phyloP scores from a whole-genome alignment of 2,797 vertebrate genomes.

The Botia almorhae region DNA sequence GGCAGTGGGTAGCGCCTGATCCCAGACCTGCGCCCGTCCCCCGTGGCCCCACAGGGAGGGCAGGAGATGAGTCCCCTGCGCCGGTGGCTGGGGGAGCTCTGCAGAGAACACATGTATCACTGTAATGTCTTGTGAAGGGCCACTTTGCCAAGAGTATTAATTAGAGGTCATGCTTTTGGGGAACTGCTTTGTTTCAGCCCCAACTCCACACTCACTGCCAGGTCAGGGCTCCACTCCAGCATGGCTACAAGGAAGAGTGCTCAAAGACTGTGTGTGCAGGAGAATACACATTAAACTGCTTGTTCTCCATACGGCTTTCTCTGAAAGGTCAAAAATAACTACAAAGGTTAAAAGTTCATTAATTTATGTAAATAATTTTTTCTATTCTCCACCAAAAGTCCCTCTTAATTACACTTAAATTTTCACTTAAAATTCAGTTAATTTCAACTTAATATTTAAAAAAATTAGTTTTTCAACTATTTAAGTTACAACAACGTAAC shows the following conservation, averaged over 20 bases:
- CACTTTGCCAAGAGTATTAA: constrained; percentile 82
- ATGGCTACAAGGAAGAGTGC: constrained; percentile 39
- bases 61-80: constrained; percentile 57
- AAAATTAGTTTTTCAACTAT: too few relatives aligned
- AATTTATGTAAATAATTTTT: constrained; percentile 52
- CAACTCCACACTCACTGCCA: constrained; percentile 65
- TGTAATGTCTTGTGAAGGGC: constrained; percentile 70
- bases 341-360: neutral
- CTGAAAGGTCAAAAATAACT: constrained; percentile 5
- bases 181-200: constrained; percentile 72
- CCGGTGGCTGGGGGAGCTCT: constrained; percentile 52
- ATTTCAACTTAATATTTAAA: too few relatives aligned
- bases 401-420: neutral
- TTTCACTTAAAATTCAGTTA: too few relatives aligned
- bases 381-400: constrained; percentile 67
- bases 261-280: constrained; percentile 3
- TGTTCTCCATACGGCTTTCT: constrained; percentile 14
- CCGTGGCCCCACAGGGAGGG: constrained; percentile 47
- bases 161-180: constrained; percentile 83
- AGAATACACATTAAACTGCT: constrained; percentile 28
- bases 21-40: constrained; percentile 54
- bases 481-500: too few relatives aligned
- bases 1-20: constrained; percentile 56
- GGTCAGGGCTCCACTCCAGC: constrained; percentile 71
- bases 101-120: constrained; percentile 61